Percentiles rank a stretch among this genome's conserved stretches.
phyloP scores from a whole-genome alignment of 2,113 vertebrate species.

The Laticauda laticaudata region DNA sequence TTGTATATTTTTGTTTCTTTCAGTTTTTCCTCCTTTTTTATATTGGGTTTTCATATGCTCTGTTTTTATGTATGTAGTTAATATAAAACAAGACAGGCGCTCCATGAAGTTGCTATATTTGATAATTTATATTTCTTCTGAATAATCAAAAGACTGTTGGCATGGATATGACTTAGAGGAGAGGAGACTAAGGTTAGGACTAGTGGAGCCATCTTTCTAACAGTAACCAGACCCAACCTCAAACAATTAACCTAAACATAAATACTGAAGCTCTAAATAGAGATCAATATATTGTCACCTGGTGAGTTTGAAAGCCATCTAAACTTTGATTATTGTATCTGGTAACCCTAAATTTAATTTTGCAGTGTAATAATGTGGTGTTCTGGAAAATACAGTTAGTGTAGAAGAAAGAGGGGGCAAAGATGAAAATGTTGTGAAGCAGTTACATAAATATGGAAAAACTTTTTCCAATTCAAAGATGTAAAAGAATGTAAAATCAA shows the following conservation, averaged over 20 bases:
- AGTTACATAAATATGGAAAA: background rate
- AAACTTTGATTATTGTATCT: too few species aligned
- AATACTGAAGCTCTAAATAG: background rate
- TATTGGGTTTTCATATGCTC: background rate
- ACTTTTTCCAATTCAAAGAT: constrained; percentile 33
- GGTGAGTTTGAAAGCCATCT: background rate
- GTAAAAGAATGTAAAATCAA: constrained; percentile 5
- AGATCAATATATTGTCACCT: background rate
- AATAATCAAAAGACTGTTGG: background rate
- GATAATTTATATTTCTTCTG: background rate
- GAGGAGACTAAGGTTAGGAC: background rate
- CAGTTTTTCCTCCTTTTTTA: background rate
- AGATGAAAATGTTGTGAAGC: background rate
- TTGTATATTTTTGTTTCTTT: background rate
- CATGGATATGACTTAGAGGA: background rate
- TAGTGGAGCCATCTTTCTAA: background rate
- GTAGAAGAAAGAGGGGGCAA: constrained; percentile 18
- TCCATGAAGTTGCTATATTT: background rate
- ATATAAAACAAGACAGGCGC: background rate
- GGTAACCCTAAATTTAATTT: background rate
- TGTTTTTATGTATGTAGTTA: background rate
- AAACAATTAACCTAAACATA: background rate
- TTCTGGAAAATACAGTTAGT: constrained; percentile 22
- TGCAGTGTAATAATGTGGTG: background rate
- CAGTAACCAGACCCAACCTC: background rate